Conservation (phyloP, 1,140 invertebrate species). For the Platorchestia sp. region DNA sequence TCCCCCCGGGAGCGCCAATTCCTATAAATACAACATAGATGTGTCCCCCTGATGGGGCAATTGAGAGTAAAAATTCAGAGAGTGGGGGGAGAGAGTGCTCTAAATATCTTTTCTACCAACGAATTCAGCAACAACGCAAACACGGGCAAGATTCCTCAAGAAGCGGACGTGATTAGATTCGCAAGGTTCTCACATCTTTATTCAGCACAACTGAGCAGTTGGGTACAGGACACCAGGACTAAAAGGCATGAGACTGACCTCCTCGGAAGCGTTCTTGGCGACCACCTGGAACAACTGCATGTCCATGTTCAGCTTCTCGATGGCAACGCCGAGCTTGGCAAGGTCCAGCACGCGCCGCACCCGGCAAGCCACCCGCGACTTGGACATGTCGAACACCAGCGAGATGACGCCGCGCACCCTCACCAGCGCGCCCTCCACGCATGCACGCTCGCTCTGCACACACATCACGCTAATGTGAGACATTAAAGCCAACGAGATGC, state of each 20-base stretch:
- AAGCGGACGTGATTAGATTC: not conserved
- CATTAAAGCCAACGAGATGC: too few relatives aligned
- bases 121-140: not conserved
- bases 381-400: slow-evolving; percentile 67
- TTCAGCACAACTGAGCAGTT: not conserved
- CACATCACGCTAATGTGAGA: too few relatives aligned
- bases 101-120: not conserved
- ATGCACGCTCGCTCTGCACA: slow-evolving; percentile 66
- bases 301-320: slow-evolving; percentile 50
- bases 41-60: too few relatives aligned
- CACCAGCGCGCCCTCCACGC: slow-evolving; percentile 67
- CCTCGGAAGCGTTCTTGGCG: slow-evolving; percentile 32
- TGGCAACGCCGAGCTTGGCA: slow-evolving; percentile 66
- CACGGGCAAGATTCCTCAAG: not conserved
- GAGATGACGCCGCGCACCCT: slow-evolving; percentile 68
- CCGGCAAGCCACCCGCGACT: slow-evolving; percentile 66
- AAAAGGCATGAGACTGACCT: not conserved
- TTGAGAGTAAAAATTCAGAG: too few relatives aligned
- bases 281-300: slow-evolving; percentile 39
- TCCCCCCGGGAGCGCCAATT: too few relatives aligned
- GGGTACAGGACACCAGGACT: not conserved
- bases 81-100: too few relatives aligned
- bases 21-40: too few relatives aligned
- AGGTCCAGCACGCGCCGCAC: slow-evolving; percentile 66
- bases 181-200: not conserved